phyloP scores from a whole-genome alignment of 1,140 invertebrate genomes.

The Helicoverpa armigera region DNA sequence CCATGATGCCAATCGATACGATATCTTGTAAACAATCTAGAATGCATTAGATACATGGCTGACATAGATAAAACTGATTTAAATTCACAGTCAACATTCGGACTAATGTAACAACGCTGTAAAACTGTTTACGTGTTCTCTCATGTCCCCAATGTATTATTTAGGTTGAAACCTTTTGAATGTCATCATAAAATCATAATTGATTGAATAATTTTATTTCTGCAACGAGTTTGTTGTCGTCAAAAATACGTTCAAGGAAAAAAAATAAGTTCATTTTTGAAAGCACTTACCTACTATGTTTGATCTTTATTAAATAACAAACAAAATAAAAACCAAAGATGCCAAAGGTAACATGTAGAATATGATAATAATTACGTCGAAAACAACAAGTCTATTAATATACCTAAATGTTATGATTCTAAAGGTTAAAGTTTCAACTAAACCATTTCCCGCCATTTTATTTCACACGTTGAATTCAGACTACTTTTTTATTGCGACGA shows the following conservation, averaged over 20 bases:
- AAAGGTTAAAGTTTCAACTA: slow-evolving; percentile 25
- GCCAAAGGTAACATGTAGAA: slow-evolving; percentile 15
- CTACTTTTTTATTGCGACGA: neutral
- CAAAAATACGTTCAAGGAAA: neutral
- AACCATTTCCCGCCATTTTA: slow-evolving; percentile 2
- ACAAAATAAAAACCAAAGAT: neutral
- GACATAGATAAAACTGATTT: slow-evolving; percentile 53
- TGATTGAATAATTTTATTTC: neutral
- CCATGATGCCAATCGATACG: neutral
- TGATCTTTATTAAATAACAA: neutral
- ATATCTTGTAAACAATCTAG: slow-evolving; percentile 19
- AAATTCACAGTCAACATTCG: slow-evolving; percentile 39
- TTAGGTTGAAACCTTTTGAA: slow-evolving; percentile 1
- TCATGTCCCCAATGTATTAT: neutral
- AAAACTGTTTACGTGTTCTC: slow-evolving; percentile 16
- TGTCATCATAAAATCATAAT: neutral
- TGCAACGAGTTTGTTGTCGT: neutral
- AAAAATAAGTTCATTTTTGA: neutral
- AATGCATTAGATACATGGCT: slow-evolving; percentile 39
- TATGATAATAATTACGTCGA: neutral
- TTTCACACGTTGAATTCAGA: neutral
- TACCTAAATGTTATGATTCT: neutral
- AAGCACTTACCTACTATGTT: neutral
- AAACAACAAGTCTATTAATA: slow-evolving; percentile 27
- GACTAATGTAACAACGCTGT: neutral